These are phyloP conservation scores for Hemistola chrysoprasaria DNA, from an alignment of 2,888 invertebrate genomes.

Conservation along the genomic window DNA sequence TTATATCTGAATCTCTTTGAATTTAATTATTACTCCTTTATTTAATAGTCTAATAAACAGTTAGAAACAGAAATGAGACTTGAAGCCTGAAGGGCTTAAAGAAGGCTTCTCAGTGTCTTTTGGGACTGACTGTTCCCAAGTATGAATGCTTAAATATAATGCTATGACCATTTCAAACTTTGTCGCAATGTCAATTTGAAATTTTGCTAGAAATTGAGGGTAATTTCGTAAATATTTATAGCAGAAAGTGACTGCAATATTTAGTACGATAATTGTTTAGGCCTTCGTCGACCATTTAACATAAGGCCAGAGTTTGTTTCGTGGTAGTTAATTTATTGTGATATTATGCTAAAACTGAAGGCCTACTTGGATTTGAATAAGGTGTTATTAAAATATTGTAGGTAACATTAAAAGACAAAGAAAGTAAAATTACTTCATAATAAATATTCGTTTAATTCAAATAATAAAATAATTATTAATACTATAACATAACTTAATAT, in stretches of 20 bases:
- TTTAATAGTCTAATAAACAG: too few species aligned
- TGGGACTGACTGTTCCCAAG: not conserved
- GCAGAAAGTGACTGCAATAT: too few species aligned
- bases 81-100: not conserved
- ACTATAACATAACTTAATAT: too few species aligned
- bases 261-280: constrained; percentile 4
- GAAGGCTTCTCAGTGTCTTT: constrained; percentile 6
- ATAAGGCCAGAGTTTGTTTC: constrained; percentile 3
- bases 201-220: not conserved
- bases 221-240: not conserved
- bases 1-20: too few species aligned
- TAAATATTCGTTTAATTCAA: too few species aligned
- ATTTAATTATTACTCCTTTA: too few species aligned
- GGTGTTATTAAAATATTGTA: not conserved
- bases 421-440: too few species aligned
- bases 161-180: not conserved
- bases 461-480: too few species aligned
- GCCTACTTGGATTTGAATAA: constrained; percentile 2
- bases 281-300: constrained; percentile 6
- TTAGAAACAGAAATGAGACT: too few species aligned
- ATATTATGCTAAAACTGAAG: constrained; percentile 6
- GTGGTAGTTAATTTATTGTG: constrained; percentile 4
- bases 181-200: not conserved
- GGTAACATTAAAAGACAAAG: too few species aligned
- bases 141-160: constrained; percentile 3